These are phyloP conservation scores for Emydura subglobosa DNA, from an alignment of 2,113 vertebrate genomes.

Conservation along the genomic window DNA sequence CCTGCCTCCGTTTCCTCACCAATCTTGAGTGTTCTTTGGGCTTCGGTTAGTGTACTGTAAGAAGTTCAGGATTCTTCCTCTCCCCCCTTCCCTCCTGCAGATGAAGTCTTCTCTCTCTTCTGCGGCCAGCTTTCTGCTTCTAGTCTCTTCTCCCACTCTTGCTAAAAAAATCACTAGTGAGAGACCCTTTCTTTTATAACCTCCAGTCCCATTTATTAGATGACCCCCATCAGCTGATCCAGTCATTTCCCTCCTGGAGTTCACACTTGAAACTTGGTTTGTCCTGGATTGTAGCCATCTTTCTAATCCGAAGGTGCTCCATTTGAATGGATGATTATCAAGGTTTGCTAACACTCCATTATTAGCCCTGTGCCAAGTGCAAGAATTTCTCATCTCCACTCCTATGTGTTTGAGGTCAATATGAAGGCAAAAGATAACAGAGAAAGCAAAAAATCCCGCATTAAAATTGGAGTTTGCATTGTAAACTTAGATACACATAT, in stretches of 20 bases:
- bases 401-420: not conserved
- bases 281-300: not conserved
- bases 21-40: not conserved
- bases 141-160: not conserved
- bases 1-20: not conserved
- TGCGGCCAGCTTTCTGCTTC: not conserved
- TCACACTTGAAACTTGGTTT: not conserved
- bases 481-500: not conserved
- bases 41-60: not conserved
- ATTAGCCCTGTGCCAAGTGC: not conserved
- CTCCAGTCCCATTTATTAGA: not conserved
- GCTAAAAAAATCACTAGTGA: not conserved
- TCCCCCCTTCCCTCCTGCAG: not conserved
- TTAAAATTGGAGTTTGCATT: not conserved
- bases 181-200: not conserved
- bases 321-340: not conserved
- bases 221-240: not conserved
- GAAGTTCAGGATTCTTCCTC: not conserved
- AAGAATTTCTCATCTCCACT: not conserved
- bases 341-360: not conserved
- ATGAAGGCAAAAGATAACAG: not conserved
- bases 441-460: not conserved
- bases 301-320: rapidly evolving
- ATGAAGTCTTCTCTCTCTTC: not conserved
- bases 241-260: not conserved